phyloP scores from a whole-genome alignment of 2,888 invertebrate species.

The Escarpia spicata region DNA sequence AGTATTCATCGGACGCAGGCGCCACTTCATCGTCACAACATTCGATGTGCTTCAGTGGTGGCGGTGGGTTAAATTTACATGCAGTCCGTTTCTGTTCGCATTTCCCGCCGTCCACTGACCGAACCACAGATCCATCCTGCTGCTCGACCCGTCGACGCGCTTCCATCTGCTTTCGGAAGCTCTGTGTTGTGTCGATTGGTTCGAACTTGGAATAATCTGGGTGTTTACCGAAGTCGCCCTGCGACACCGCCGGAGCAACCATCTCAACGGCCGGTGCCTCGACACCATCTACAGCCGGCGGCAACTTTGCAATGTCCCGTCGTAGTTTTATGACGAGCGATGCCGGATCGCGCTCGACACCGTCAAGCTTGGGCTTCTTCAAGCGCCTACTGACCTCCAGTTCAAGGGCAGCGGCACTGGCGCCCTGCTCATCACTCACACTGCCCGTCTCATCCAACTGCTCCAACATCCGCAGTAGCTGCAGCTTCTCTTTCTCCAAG shows the following conservation, averaged over 20 bases:
- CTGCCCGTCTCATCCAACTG: slow-evolving; percentile 54
- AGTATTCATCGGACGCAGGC: slow-evolving; percentile 22
- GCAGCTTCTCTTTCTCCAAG: slow-evolving; percentile 57
- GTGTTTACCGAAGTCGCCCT: slow-evolving; percentile 9
- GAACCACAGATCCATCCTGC: not conserved
- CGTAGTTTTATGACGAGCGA: slow-evolving; percentile 17
- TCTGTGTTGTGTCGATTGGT: slow-evolving; percentile 50
- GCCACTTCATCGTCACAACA: slow-evolving; percentile 6
- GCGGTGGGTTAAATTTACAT: not conserved
- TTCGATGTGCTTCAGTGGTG: not conserved
- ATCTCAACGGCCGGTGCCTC: not conserved
- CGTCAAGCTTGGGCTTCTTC: slow-evolving; percentile 49
- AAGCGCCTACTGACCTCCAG: slow-evolving; percentile 38
- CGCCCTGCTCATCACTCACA: slow-evolving; percentile 47
- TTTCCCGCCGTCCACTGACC: not conserved
- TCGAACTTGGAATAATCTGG: slow-evolving; percentile 27
- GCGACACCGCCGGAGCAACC: not conserved
- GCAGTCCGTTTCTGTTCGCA: not conserved
- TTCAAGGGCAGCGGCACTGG: slow-evolving; percentile 30
- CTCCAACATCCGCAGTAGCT: slow-evolving; percentile 59
- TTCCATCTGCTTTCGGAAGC: slow-evolving; percentile 59
- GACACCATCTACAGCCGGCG: not conserved
- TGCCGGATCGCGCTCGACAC: slow-evolving; percentile 30
- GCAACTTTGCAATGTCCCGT: slow-evolving; percentile 21
- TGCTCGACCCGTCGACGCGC: slow-evolving; percentile 41